Evolutionary conservation across 1,140 invertebrate genomes (phyloP).

Genomic region (Hormaphis cornu): DNA sequence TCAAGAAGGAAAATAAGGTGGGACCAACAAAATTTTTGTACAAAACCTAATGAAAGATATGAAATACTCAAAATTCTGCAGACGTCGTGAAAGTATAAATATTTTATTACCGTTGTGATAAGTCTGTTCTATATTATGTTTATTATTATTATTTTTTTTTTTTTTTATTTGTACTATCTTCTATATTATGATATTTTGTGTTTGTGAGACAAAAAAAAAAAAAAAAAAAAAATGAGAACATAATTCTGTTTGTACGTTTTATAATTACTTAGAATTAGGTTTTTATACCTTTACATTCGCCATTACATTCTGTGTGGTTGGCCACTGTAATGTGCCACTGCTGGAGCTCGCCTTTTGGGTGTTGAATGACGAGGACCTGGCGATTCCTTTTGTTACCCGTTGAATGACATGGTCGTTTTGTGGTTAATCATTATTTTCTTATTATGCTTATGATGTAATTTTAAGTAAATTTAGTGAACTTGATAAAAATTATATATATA

Average conservation of each 20-base stretch:
- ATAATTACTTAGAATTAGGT: neutral
- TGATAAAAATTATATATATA: neutral
- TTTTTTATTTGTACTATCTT: conserved; percentile 4
- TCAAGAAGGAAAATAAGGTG: neutral
- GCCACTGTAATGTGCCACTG: neutral
- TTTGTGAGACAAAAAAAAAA: neutral
- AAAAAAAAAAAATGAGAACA: too few species aligned
- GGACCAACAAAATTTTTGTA: neutral
- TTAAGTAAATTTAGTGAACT: neutral
- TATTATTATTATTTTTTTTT: conserved; percentile 16
- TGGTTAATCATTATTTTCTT: conserved; percentile 4
- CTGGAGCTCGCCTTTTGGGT: neutral
- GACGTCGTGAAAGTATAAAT: neutral
- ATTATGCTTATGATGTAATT: neutral
- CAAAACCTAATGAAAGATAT: neutral
- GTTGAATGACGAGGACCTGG: neutral
- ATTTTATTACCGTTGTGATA: conserved; percentile 16
- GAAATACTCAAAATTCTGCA: neutral
- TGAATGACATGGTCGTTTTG: neutral
- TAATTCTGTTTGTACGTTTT: conserved; percentile 17
- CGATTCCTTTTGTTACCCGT: neutral
- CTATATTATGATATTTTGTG: neutral
- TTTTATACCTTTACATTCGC: neutral
- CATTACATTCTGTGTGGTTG: neutral
- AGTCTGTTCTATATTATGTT: neutral